Conservation (phyloP, 2,797 vertebrate genomes). For the Paramormyrops hopkinsi region DNA sequence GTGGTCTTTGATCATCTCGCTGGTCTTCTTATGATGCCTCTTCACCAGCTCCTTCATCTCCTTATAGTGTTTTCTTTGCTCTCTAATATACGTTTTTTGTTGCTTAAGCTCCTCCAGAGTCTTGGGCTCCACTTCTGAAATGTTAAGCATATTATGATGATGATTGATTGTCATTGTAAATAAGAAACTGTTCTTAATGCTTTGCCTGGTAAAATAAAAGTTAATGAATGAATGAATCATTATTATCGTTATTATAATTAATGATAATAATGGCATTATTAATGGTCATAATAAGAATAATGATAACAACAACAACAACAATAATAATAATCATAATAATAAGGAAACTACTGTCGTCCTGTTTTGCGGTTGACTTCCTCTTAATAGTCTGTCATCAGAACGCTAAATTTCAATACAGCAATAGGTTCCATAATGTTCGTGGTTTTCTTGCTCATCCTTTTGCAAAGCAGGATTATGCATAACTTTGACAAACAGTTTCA, state of each 20-base stretch:
- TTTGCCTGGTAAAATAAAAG: background rate
- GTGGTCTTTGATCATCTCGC: slow-evolving; percentile 87
- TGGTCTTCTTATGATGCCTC: slow-evolving; percentile 93
- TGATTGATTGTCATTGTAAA: background rate
- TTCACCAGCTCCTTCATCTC: slow-evolving; percentile 95
- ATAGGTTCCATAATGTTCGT: background rate
- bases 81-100: slow-evolving; percentile 85
- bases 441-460: background rate
- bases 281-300: background rate
- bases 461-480: background rate
- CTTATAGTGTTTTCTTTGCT: slow-evolving; percentile 92
- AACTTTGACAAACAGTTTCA: background rate
- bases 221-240: background rate
- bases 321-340: background rate
- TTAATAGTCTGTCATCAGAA: background rate
- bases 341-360: background rate
- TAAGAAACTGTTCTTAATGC: background rate
- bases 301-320: background rate
- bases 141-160: background rate
- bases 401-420: background rate
- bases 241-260: background rate
- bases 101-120: slow-evolving; percentile 83
- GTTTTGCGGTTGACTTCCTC: background rate
- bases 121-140: slow-evolving; percentile 77
- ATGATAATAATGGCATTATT: background rate